Base-by-base conservation (phyloP, 1,140 invertebrate genomes). In the Brachionus paranguensis region DNA sequence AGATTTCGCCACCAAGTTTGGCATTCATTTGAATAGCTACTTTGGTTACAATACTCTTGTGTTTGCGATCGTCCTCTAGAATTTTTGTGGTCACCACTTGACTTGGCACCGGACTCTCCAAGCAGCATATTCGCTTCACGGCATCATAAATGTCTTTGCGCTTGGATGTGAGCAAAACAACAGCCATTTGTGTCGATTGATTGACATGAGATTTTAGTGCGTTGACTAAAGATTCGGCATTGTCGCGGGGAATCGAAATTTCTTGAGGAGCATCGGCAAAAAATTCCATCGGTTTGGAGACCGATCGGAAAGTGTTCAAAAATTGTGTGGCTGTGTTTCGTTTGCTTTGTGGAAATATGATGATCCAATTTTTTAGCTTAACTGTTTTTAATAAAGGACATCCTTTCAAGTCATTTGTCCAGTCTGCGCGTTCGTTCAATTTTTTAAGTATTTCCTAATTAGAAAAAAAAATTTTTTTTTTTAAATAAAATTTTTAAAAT, bases 1-100 rank as follows among this genome's bases (percentile, higher is more conserved):
- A 99, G 6, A 97, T 88, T 2, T 94, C 93, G 5, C 96, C 96
- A 24, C 96, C 96, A 4, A 98, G 88, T 90, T 99, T 98, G 87
- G 95, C 96, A 87, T 96, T 97, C 65, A 98, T 96, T 90, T 98
- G 96, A n/a, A 98, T 88, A 0, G 93, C 92, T 78, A 99, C 94
- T 90, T 98, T 99, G 87, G 95, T 93, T 0, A 93, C 92, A 33
- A 98, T 92, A 11, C 86, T 87, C 24, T 87, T 85, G 14, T 89
- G 68, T 84, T 89, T 64, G 10, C 41, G 14, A 6, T 84, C 60
- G n/a, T 84, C 47, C 20, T 65, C 60, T 12, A 84, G 10, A 17
- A 65, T 84, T 64, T 84, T 74, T 24, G 83, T 41, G 0, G 60
- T 53, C 47, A 95, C 90, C 11, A 95, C 93, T 90, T 97, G 95